Evolutionary conservation across 2,113 vertebrate species (phyloP), one percentile per base, ranked within the genome.

Genomic region (Prochilodus magdalenae): DNA sequence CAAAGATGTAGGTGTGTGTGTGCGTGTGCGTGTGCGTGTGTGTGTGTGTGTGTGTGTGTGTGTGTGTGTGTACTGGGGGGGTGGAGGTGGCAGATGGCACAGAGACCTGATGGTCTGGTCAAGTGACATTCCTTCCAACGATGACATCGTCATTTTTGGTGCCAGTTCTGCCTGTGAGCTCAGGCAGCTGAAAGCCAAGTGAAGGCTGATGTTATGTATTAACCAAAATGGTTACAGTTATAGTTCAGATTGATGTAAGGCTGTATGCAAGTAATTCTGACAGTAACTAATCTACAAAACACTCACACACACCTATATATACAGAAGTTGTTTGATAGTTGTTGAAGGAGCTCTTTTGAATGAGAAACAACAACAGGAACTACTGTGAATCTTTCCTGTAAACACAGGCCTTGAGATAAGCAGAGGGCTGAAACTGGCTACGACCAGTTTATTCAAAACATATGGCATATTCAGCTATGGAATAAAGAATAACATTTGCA

Each of bases 111-210:
- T 73, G 2, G 80, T 85, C 91, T 84, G 75, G 92, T 93, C 89
- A 15, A 87, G 86, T 88, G 83, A 87, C 92, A 93, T 93, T 93
- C 91, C 90, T 87, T 22, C 83, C 36, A 30, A 77, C 87, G 75
- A 89, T 89, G 85, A 90, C 86, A 87, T 62, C 85, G 83, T 63
- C 26, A 53, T 55, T 73, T 84, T 78, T 49, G 66, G 27, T 59
- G 24, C 36, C 51, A 63, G 70, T 36, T 53, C 57, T 71, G 36
- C 40, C 57, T 71, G 33, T 47, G 44, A 53, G 71, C 22, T n/a
- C 29, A 40, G 63, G 3, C 14, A 36, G 22, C 26, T 30, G 18
- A 72, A 72, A 49, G 26, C 26, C 36, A 33, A 24, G 22, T 51
- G 5, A 16, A 79, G 33, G n/a, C 16, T 62, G 11, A 27, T 16